phyloP scores from a whole-genome alignment of 2,888 invertebrate genomes.

The Noctua fimbriata region DNA sequence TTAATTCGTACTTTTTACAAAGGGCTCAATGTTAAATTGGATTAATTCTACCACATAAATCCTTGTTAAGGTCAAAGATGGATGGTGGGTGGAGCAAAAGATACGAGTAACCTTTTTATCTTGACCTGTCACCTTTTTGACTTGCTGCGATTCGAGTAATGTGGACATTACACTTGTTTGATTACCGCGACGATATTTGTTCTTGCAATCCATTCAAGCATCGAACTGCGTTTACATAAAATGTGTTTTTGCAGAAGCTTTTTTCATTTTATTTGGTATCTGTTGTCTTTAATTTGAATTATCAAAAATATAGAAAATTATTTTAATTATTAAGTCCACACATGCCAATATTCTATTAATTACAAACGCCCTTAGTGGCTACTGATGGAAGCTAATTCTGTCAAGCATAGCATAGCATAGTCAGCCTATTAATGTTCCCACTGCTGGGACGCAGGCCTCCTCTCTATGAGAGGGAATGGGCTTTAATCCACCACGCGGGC shows the following conservation, averaged over 20 bases:
- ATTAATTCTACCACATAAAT: constrained; percentile 82
- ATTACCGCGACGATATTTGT: constrained; percentile 15
- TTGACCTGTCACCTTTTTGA: constrained; percentile 44
- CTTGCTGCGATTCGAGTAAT: constrained; percentile 36
- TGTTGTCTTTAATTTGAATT: neutral
- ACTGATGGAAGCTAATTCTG: neutral
- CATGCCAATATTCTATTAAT: neutral
- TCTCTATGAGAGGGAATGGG: no score
- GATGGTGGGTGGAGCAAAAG: constrained; percentile 45
- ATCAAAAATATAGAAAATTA: neutral
- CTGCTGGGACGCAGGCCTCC: no score
- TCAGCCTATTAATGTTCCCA: no score
- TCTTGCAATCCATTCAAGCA: neutral
- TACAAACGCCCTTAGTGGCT: neutral
- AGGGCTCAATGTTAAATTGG: constrained; percentile 78
- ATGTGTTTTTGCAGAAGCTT: neutral
- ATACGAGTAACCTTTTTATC: constrained; percentile 40
- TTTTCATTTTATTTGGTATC: neutral
- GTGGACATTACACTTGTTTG: constrained; percentile 47
- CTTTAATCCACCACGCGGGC: no score
- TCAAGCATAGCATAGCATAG: no score
- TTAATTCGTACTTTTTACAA: constrained; percentile 75
- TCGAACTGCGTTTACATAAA: neutral
- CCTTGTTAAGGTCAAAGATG: constrained; percentile 72
- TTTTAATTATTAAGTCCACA: neutral